Evolutionary conservation across 2,113 vertebrate genomes (phyloP), one percentile per base, ranked within the genome.

Genomic region (Scopus umbretta): DNA sequence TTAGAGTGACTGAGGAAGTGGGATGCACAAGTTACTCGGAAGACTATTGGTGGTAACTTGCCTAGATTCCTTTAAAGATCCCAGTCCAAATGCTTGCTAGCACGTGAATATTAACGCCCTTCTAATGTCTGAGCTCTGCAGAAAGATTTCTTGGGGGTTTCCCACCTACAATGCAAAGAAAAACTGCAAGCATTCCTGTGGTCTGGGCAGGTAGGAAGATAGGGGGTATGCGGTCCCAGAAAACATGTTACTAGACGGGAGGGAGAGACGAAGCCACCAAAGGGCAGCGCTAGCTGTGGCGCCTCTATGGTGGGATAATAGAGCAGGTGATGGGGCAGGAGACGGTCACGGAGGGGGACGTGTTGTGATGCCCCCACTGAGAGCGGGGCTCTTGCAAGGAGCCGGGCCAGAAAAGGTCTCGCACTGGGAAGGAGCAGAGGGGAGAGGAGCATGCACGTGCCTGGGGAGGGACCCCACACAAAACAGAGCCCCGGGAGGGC

Each of bases 331-430:
- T 16, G 17, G 52, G 52, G 29, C 49, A 59, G 56, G 25, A 58
- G 63, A 9, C 1, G 4, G 38, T 15, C 7, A 1, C 0, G 0
- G 25, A 49, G 11, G 25, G 5, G 9, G 3, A 16, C 8, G 6
- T 6, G 34, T 36, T 65, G 25, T 42, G 40, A 53, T 36, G 26
- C 5, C 32, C 16, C 5, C 32, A 21, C 13, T 15, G 29, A 30
- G 30, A 53, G 32, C 2, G 2, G 11, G 13, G 22, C 7, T 34
- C 27, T 55, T 40, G 53, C 8, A 67, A 49, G 52, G 20, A 45
- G 10, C 47, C 1, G 3, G 36, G 13, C 55, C 30, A 36, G 50
- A 73, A 83, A 34, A 40, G 9, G 5, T 73, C 42, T 88, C 66
- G 36, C 20, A 34, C 40, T 30, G 29, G 40, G 62, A 85, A 75